Evolutionary conservation across 2,113 vertebrate species (phyloP), one percentile per base, ranked within the genome.

Genomic region (Zosterops japonicus): DNA sequence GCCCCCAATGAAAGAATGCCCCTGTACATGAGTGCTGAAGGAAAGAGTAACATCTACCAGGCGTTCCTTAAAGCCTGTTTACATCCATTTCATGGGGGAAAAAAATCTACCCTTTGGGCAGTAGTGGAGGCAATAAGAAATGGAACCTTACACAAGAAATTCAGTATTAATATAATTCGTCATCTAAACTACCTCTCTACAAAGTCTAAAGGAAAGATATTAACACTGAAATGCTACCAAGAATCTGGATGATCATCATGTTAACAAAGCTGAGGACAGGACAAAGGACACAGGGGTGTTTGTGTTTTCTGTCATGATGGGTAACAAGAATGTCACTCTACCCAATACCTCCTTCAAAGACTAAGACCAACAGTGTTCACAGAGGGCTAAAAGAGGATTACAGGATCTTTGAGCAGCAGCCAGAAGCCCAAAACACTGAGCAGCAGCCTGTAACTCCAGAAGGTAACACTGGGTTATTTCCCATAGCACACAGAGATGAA

Each of bases 401-500:
- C 13, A 44, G 8, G 24, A 60, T 55, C 55, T 88, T 69, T 35
- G 59, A 22, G 42, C 6, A 19, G 50, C 35, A 86, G 68, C 15
- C 3, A 4, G 56, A 39, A 79, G 16, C 14, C 23, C 33, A 65
- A 77, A 95, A 59, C 55, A 69, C 59, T 46, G 44, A 72, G 39
- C 23, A 87, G 52, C 25, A 95, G 47, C 22, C 55, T 92, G 21
- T 69, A 39, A 52, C 35, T 83, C 50, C 68, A 90, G 68, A 89
- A 94, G 27, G 42, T 57, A 85, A 74, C 14, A 39, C 16, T 5
- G 3, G 11, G 50, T 31, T 74, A 39, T 55, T 81, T 63, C 68
- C 94, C 41, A 20, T 27, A 14, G 65, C 16, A 67, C 11, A 61
- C 11, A 67, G 56, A 75, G 41, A n/a, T 50, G 35, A 68, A 90